phyloP scores from a whole-genome alignment of 2,113 vertebrate species.

The Collichthys lucidus region DNA sequence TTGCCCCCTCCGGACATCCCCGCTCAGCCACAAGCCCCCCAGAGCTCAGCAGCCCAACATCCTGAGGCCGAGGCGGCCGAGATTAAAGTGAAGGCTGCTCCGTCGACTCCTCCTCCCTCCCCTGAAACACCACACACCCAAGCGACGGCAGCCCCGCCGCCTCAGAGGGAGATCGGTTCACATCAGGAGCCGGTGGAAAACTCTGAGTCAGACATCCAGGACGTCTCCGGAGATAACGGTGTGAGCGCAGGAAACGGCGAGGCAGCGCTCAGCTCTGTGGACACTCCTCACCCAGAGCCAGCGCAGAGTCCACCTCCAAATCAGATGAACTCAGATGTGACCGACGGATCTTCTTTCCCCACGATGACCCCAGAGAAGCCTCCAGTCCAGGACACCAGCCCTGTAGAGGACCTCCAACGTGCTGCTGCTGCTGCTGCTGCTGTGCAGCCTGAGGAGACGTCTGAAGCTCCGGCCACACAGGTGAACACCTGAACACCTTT shows the following conservation, averaged over 20 bases:
- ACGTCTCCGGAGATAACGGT: not conserved
- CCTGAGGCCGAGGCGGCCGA: constrained; percentile 2
- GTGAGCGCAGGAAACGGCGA: not conserved
- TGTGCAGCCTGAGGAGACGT: constrained; percentile 47
- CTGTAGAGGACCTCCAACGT: constrained; percentile 7
- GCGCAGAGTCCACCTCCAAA: constrained; percentile 28
- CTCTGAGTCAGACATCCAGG: constrained; percentile 58
- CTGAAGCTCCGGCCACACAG: constrained; percentile 43
- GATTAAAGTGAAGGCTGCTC: constrained; percentile 21
- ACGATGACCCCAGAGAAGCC: constrained; percentile 55
- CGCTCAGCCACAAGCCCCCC: constrained; percentile 5
- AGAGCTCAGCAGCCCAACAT: constrained; percentile 1
- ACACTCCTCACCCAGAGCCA: not conserved
- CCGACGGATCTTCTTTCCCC: constrained; percentile 2
- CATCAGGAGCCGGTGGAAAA: constrained; percentile 68
- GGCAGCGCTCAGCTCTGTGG: not conserved
- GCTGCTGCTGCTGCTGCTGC: not conserved
- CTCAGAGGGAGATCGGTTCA: not conserved
- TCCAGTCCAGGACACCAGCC: constrained; percentile 78
- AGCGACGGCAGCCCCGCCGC: not conserved
- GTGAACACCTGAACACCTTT: constrained; percentile 44
- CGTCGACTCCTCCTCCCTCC: constrained; percentile 59
- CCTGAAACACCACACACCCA: constrained; percentile 8
- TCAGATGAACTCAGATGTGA: constrained; percentile 13
- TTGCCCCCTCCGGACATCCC: constrained; percentile 3